Base-by-base conservation (phyloP, 1,140 invertebrate species). In the Microplitis demolitor region DNA sequence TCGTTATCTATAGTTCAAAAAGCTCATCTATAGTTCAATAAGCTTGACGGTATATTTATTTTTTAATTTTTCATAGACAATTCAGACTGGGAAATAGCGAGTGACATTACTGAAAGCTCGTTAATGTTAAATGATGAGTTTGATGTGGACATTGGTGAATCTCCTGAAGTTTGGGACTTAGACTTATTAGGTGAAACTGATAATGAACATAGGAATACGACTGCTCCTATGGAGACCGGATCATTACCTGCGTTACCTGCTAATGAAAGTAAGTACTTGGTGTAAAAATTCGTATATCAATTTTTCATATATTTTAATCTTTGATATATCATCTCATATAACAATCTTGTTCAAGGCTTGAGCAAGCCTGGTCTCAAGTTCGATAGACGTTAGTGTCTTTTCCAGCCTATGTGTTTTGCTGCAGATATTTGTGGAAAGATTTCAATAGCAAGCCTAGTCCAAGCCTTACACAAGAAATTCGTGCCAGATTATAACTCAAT, bases 11-110 rank as follows among this genome's bases (percentile, higher is more conserved):
- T 11, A 31, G 31, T 61, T 11, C 3, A 1, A 61, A 13, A 61
- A 33, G 6, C 5, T 31, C 8, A n/a, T n/a, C n/a, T n/a, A n/a
- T n/a, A n/a, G n/a, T n/a, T n/a, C 4, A 33, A 31, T 13, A 31
- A 31, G 24, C 34, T 63, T n/a, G 5, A 35, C 56, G 54, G 5
- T 66, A 24, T 71, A 39, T 45, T 35, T 35, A 5, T 45, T 35
- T 35, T n/a, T 11, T 56, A 24, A 66, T 53, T 64, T 9, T 69
- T 13, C 14, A 51, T 51, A 54, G 64, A 71, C 82, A 85, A 81
- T 69, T 77, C 85, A 9, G 87, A 88, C 33, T 87, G 84, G 85
- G 85, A 85, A 74, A 80, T 83, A 66, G 80, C 79, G 64, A 82
- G 78, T 64, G 83, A 86, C 63, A 80, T 85, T 76, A 77, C 80